Base-by-base conservation (phyloP, 1,140 invertebrate genomes). In the Macrotrachela quadricornifera region DNA sequence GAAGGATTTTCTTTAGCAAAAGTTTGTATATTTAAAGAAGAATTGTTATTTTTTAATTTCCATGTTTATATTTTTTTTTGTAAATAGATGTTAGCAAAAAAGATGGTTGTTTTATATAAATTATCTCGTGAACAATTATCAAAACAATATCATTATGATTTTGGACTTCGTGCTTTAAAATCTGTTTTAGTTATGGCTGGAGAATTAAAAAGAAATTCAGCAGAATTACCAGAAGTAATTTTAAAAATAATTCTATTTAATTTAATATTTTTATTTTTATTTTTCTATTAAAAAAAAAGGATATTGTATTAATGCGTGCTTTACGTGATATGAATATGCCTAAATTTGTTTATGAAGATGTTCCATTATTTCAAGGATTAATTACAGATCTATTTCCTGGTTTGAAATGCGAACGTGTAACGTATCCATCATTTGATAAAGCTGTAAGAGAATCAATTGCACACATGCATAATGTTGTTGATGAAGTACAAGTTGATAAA, bases 91-190 rank as follows among this genome's bases (percentile, higher is more conserved):
- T 64, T 90, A 40, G 84, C 85, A 0, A 90, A 87, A 64, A 91
- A 91, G 62, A 86, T 90, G 82, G 84, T 83, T 0, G 80, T 85
- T 6, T 64, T 90, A 8, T 88, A 88, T 64, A 80, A 80, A 61
- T 67, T 88, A 46, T 80, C 82, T 0, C 74, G 76, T 46, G 82
- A 85, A 60, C 84, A 87, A 63, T 70, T 91, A 39, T 87, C 84
- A 9, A 86, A 86, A 66, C 85, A 90, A 63, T 80, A 79, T 40
- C 85, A 91, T 66, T 91, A 91, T 64, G 85, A 91, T 63, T 91
- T 86, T 77, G 84, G 85, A n/a, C 64, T 90, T 49, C 72, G 85
- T 52, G 83, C 83, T 10, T 65, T 90, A 1, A 88, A 84, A 60
- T 81, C 84, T 0, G 83, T 88, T 8, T 68, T 90, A 6, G 77